A percentile compares a stretch with the other conserved stretches of the same genome.
These are phyloP conservation scores for Taphrorychus bicolor DNA, from an alignment of 2,888 invertebrate genomes.

Conservation along the genomic window DNA sequence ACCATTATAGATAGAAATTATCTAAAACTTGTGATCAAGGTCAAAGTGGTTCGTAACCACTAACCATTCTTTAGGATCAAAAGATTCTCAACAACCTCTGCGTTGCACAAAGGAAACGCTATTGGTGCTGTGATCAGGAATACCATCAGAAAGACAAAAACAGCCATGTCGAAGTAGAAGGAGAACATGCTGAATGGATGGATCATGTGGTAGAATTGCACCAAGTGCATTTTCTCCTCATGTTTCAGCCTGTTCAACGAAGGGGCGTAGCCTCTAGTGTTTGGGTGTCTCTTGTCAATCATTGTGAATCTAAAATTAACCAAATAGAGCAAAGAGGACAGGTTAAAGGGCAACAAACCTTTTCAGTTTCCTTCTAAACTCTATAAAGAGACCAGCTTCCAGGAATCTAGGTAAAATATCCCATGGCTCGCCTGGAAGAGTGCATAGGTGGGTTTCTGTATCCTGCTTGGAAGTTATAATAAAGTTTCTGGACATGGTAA, in stretches of 20 bases:
- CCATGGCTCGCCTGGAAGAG: constrained; percentile 11
- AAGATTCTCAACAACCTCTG: too few species aligned
- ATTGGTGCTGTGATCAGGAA: constrained; percentile 2
- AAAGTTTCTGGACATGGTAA: too few species aligned
- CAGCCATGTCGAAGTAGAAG: constrained; percentile 10
- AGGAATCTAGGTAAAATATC: constrained; percentile 13
- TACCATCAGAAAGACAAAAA: background rate
- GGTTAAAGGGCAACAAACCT: constrained; percentile 9
- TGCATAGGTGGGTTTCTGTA: constrained; percentile 8
- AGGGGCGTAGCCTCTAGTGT: constrained; percentile 15
- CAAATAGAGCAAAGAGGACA: background rate
- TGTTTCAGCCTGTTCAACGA: constrained; percentile 9
- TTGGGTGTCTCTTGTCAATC: constrained; percentile 22
- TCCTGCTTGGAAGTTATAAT: constrained; percentile 11
- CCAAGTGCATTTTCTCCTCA: constrained; percentile 24
- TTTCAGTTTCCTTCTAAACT: constrained; percentile 13
- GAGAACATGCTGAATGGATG: constrained; percentile 32
- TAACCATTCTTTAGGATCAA: too few species aligned
- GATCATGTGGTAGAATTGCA: constrained; percentile 22
- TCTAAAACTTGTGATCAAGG: too few species aligned
- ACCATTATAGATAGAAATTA: too few species aligned
- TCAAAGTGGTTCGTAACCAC: too few species aligned
- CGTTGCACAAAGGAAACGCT: too few species aligned
- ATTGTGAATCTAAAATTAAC: constrained; percentile 24
- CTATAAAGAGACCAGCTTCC: constrained; percentile 7